Conservation (phyloP, 1,140 invertebrate genomes). For the Vanessa tameamea region DNA sequence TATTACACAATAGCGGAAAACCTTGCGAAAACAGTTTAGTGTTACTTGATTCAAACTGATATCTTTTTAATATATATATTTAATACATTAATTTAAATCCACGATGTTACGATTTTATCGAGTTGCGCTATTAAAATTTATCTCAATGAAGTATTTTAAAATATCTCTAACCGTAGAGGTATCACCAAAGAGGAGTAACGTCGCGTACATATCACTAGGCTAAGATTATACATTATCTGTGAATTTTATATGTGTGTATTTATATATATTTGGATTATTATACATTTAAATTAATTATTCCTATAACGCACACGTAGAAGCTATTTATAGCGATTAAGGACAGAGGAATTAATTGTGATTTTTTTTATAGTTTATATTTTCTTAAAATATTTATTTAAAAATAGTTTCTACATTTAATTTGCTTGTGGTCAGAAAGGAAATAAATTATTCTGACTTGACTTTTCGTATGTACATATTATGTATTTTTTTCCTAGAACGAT, state of each 20-base stretch:
- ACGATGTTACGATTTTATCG: constrained; percentile 29
- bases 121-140: constrained; percentile 37
- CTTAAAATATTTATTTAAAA: neutral
- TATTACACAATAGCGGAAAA: constrained; percentile 15
- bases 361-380: neutral
- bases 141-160: constrained; percentile 33
- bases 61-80: constrained; percentile 7
- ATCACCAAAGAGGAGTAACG: constrained; percentile 63
- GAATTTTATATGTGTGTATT: constrained; percentile 37
- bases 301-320: constrained; percentile 1
- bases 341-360: neutral
- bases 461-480: no score
- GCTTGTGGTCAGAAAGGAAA: neutral
- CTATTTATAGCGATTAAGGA: neutral
- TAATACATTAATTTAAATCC: constrained; percentile 32
- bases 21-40: neutral
- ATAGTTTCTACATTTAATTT: neutral
- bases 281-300: constrained; percentile 6
- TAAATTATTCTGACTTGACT: no score
- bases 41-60: neutral
- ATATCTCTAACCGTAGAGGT: constrained; percentile 42
- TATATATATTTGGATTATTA: constrained; percentile 22
- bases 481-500: no score
- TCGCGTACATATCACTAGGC: constrained; percentile 76
- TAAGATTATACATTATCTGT: constrained; percentile 57